Conservation (phyloP, 2,797 vertebrate species). For the Ctenosaura bakeri region DNA sequence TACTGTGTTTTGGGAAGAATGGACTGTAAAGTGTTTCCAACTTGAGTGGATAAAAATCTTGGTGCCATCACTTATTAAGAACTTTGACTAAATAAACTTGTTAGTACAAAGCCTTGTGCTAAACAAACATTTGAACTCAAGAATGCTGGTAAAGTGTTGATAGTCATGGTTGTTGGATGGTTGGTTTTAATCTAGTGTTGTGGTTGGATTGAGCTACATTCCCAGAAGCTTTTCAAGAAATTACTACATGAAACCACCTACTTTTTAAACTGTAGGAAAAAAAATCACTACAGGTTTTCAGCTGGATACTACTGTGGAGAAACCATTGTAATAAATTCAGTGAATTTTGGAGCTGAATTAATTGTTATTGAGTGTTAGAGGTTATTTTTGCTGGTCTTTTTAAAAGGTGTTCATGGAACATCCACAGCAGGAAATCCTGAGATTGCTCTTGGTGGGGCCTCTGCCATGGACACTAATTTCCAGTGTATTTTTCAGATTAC, state of each 20-base stretch:
- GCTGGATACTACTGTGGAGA: slow-evolving; percentile 8
- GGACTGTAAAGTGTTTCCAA: slow-evolving; percentile 78
- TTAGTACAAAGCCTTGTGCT: slow-evolving; percentile 20
- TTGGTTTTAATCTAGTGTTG: slow-evolving; percentile 53
- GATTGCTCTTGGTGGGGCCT: slow-evolving; percentile 75
- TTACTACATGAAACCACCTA: not conserved
- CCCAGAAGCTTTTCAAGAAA: slow-evolving; percentile 12
- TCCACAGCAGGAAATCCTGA: slow-evolving; percentile 62
- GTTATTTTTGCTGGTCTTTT: slow-evolving; percentile 32
- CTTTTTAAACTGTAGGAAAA: not conserved
- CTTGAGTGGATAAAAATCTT: slow-evolving; percentile 45
- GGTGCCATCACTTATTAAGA: slow-evolving; percentile 4
- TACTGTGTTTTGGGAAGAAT: slow-evolving; percentile 73
- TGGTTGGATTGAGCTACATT: slow-evolving; percentile 56
- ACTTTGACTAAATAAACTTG: not conserved
- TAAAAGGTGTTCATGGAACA: slow-evolving; percentile 80
- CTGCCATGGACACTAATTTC: slow-evolving; percentile 83
- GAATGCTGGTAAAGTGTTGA: slow-evolving; percentile 22
- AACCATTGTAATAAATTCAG: slow-evolving; percentile 24
- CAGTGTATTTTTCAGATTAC: slow-evolving; percentile 89
- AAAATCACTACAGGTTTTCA: not conserved
- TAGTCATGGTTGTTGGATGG: slow-evolving; percentile 24
- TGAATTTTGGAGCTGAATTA: slow-evolving; percentile 3
- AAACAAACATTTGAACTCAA: slow-evolving; percentile 8
- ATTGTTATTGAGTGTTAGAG: slow-evolving; percentile 3